Base-by-base conservation (phyloP, 2,113 vertebrate species). In the Syngnathus typhle region DNA sequence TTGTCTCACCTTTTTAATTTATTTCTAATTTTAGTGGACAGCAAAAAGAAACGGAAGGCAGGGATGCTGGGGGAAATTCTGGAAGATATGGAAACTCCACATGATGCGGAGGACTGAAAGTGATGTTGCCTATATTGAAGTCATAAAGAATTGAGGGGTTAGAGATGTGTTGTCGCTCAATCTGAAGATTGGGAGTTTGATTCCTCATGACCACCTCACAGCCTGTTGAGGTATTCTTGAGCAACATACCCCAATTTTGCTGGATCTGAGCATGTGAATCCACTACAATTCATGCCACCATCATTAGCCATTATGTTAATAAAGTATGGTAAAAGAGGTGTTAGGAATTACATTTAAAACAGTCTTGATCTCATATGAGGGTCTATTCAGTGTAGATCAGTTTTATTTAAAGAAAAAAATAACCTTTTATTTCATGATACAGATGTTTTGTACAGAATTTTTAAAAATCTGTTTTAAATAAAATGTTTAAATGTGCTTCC, bases 21-120 rank as follows among this genome's bases (percentile, higher is more conserved):
- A 5, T 77, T 63, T 7, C 11, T 10, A 43, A 15, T 68, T 0
- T 0, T 87, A 99, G 96, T 91, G 64, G 70, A 87, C 51, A 82
- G 85, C 0, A 93, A 94, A 84, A 95, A 94, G 86, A 91, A 81
- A 60, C 91, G 91, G 71, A 92, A 70, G 64, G 81, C 92, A 0
- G 89, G 91, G 16, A 60, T 93, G 66, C 69, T 97, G 87, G 94
- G 91, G 62, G 93, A 90, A 80, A 95, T 98, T 84, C 60, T 96
- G 88, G 92, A 93, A 79, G 90, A 91, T 18, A 92, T 99, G 90
- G 95, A 95, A 77, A 91, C 90, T 59, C 90, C 74, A 13, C 85
- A 79, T 0, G 78, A 23, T 1, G 87, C 80, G 19, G 80, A 82
- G 19, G 86, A 92, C 66, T 73, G 65, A 65, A 1, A 9, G n/a